These are phyloP conservation scores for Prionailurus bengalensis DNA, from an alignment of 2,113 vertebrate species.

Conservation along the genomic window DNA sequence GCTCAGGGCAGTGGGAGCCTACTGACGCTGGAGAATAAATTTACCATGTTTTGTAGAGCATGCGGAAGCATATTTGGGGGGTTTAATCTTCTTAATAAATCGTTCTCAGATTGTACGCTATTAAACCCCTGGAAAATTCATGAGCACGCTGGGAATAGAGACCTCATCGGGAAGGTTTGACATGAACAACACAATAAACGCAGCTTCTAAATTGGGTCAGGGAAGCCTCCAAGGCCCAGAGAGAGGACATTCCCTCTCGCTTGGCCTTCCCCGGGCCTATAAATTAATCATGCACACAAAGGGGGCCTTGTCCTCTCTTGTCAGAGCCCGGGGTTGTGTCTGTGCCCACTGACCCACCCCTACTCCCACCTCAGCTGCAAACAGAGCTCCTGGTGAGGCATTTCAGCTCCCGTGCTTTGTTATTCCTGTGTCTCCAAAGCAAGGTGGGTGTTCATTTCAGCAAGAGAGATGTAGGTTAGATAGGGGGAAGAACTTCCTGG, in stretches of 20 bases:
- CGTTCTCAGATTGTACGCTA: conserved; percentile 77
- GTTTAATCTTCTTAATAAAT: conserved; percentile 88
- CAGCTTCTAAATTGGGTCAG: conserved; percentile 75
- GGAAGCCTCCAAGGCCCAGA: conserved; percentile 52
- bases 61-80: conserved; percentile 83
- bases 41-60: conserved; percentile 82
- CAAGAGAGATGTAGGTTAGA: conserved; percentile 84
- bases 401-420: conserved; percentile 72
- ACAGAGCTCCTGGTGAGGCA: conserved; percentile 9
- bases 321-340: conserved; percentile 43
- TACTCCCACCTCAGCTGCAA: neutral
- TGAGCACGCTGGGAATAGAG: conserved; percentile 50
- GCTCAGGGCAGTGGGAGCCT: conserved; percentile 67
- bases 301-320: conserved; percentile 71
- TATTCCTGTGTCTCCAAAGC: conserved; percentile 37
- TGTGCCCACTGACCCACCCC: conserved; percentile 46
- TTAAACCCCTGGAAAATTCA: conserved; percentile 85
- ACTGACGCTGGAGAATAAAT: conserved; percentile 79
- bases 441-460: conserved; percentile 76
- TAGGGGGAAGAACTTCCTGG: conserved; percentile 78
- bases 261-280: conserved; percentile 64
- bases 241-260: conserved; percentile 58
- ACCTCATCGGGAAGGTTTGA: conserved; percentile 70
- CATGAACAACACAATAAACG: conserved; percentile 65
- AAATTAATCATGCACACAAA: conserved; percentile 77